Evolutionary conservation across 2,888 invertebrate species (phyloP).

Genomic region (Laspeyria flexula): DNA sequence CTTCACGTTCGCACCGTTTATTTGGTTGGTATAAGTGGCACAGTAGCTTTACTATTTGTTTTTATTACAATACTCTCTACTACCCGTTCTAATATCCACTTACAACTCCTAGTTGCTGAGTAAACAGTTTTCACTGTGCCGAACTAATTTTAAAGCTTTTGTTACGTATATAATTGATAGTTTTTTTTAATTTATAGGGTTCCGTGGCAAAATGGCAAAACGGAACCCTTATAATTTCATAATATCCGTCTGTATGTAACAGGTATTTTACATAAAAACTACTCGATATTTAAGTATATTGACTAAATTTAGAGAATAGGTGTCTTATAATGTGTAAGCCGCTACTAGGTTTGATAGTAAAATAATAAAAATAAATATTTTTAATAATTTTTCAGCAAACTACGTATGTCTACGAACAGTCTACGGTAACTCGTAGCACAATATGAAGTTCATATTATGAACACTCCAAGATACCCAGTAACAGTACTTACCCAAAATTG

Average conservation of each 20-base stretch:
- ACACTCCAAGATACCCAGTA: not conserved
- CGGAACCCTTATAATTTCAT: too few relatives aligned
- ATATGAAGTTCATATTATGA: not conserved
- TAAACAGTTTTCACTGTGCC: constrained; percentile 2
- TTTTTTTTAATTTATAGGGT: too few relatives aligned
- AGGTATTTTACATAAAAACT: too few relatives aligned
- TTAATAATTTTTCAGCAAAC: too few relatives aligned
- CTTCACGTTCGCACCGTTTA: constrained; percentile 44
- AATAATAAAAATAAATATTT: too few relatives aligned
- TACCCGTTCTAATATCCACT: constrained; percentile 30
- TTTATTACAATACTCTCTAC: constrained; percentile 41
- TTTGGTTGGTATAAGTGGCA: constrained; percentile 36
- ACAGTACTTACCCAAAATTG: constrained; percentile 7
- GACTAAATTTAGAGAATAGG: too few relatives aligned
- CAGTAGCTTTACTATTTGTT: constrained; percentile 32
- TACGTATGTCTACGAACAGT: constrained; percentile 16
- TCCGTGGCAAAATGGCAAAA: too few relatives aligned
- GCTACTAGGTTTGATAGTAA: too few relatives aligned
- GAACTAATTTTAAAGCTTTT: not conserved
- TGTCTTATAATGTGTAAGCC: too few relatives aligned
- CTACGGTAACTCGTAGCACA: constrained; percentile 9
- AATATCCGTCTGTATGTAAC: too few relatives aligned
- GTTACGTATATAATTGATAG: too few relatives aligned
- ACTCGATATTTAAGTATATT: too few relatives aligned
- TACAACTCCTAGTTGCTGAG: constrained; percentile 31